phyloP scores from a whole-genome alignment of 2,797 vertebrate genomes.

The Smutsia temminckii region DNA sequence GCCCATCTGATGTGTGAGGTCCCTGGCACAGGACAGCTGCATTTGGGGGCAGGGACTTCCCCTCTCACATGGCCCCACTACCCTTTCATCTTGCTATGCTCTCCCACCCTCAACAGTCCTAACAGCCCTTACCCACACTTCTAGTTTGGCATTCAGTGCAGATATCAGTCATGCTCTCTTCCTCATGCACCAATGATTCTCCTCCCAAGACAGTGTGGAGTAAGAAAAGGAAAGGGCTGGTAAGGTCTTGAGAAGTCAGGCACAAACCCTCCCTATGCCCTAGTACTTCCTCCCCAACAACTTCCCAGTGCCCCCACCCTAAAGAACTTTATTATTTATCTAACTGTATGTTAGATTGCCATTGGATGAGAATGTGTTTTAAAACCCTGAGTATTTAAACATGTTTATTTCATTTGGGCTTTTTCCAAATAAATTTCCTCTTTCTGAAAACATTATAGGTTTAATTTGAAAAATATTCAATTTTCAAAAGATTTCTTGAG shows the following conservation, averaged over 20 bases:
- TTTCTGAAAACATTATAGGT: constrained; percentile 39
- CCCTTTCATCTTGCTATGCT: neutral
- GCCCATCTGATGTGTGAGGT: neutral
- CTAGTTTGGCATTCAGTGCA: neutral
- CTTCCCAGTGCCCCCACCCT: neutral
- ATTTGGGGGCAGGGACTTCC: neutral
- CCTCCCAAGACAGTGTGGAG: neutral
- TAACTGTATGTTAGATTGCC: neutral
- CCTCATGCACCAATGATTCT: neutral
- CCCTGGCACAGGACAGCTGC: neutral
- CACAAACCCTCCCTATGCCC: no score
- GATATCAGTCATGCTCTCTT: neutral
- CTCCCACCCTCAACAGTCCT: neutral
- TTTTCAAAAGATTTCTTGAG: constrained; percentile 12
- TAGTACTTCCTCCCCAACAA: fast-evolving
- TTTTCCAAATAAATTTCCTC: constrained; percentile 11
- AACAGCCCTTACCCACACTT: neutral
- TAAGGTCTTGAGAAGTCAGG: neutral
- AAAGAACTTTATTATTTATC: neutral
- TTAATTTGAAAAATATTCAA: constrained; percentile 39
- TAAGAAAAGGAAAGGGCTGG: neutral
- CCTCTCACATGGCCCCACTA: neutral
- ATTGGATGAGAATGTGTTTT: neutral
- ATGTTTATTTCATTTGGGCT: neutral
- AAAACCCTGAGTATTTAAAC: neutral